phyloP scores from a whole-genome alignment of 2,113 vertebrate species.

The Silurus glanis region DNA sequence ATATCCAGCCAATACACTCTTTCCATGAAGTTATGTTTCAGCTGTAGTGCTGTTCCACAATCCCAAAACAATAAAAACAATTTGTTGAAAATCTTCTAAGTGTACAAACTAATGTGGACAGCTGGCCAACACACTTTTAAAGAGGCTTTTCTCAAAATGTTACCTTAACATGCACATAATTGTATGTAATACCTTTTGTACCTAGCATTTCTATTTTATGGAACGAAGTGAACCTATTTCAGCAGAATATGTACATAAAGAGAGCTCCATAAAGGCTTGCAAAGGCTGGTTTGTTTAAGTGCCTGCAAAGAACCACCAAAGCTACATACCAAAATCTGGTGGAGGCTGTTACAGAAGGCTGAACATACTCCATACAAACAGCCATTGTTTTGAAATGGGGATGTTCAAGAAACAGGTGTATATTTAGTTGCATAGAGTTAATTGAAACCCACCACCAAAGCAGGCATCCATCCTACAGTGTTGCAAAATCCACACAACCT shows the following conservation, averaged over 20 bases:
- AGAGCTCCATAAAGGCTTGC: neutral
- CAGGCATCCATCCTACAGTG: neutral
- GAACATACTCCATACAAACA: neutral
- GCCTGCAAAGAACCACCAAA: neutral
- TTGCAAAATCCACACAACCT: neutral
- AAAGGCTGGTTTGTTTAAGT: neutral
- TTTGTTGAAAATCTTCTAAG: neutral
- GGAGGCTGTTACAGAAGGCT: neutral
- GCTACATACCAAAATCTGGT: neutral
- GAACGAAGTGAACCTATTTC: neutral
- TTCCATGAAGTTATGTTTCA: neutral
- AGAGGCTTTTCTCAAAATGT: neutral
- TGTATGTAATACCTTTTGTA: neutral
- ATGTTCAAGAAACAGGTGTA: neutral
- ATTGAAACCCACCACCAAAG: neutral
- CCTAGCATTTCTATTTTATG: neutral
- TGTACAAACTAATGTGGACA: neutral
- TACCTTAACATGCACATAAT: neutral
- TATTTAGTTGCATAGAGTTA: neutral
- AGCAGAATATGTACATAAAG: neutral
- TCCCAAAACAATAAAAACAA: neutral
- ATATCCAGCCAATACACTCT: neutral
- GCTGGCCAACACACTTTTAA: neutral
- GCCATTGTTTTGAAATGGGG: neutral
- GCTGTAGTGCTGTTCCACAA: neutral